A percentile compares a stretch with the other conserved stretches of the same genome.
Evolutionary conservation across 2,888 invertebrate species (phyloP).

Genomic region (Adineta ricciae): DNA sequence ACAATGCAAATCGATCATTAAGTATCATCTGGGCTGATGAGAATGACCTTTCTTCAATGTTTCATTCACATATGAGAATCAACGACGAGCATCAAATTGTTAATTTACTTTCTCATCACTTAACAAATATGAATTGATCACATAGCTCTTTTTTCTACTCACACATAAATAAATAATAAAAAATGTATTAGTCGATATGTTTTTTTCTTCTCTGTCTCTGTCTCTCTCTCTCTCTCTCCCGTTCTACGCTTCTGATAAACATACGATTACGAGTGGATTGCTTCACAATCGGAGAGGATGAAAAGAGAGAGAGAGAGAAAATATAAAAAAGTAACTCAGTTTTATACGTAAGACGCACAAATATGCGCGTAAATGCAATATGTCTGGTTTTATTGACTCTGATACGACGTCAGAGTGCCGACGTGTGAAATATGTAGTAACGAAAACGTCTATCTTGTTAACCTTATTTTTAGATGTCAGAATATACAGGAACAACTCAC

Average conservation of each 20-base stretch:
- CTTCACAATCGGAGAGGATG: neutral
- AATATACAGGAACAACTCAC: neutral
- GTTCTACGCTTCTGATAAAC: neutral
- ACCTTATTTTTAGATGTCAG: neutral
- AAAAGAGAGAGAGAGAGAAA: neutral
- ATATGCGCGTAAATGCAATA: neutral
- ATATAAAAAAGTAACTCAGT: neutral
- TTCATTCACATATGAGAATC: neutral
- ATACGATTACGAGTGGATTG: neutral
- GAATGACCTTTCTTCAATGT: neutral
- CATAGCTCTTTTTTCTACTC: neutral
- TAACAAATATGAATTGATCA: neutral
- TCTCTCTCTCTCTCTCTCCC: no score
- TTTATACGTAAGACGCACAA: neutral
- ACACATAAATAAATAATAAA: neutral
- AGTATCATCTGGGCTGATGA: neutral
- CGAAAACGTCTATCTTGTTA: no score
- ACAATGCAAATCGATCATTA: neutral
- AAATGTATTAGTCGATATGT: neutral
- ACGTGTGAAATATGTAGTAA: no score
- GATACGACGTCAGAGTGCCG: neutral
- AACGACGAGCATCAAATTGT: neutral
- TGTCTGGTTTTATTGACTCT: neutral
- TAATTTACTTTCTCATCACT: neutral
- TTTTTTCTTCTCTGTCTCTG: no score